phyloP scores from a whole-genome alignment of 2,888 invertebrate species.

The Callinectes sapidus region DNA sequence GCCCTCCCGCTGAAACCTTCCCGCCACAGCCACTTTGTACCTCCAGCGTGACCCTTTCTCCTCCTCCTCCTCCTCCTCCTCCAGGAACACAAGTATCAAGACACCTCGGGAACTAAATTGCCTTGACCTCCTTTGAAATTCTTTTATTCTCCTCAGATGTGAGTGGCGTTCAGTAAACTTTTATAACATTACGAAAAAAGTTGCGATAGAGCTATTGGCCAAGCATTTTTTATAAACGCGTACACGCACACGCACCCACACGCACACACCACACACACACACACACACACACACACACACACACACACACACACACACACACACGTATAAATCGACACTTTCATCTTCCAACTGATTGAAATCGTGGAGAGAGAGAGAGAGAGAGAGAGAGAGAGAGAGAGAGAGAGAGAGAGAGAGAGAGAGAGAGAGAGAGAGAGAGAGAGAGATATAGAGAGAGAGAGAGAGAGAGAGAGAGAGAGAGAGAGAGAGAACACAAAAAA shows the following conservation, averaged over 20 bases:
- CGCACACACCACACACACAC: neutral
- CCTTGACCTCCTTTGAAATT: neutral
- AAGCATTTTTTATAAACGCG: too few species aligned
- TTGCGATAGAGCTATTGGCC: neutral
- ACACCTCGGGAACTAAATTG: neutral
- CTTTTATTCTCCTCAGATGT: neutral
- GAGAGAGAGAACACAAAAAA: too few species aligned
- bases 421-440: too few species aligned
- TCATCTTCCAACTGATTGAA: neutral
- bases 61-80: neutral
- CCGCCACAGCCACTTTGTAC: neutral
- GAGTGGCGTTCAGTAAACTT: neutral
- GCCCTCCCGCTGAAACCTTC: neutral
- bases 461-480: too few species aligned
- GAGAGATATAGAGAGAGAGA: too few species aligned
- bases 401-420: neutral
- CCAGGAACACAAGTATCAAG: neutral
- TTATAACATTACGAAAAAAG: neutral
- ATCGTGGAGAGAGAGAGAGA: neutral
- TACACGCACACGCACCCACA: too few species aligned
- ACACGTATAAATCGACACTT: neutral
- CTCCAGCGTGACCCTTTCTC: neutral
- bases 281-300: neutral
- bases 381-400: neutral
- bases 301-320: conserved; percentile 32